Evolutionary conservation across 2,113 vertebrate species (phyloP).

Genomic region (Nannospalax galili): DNA sequence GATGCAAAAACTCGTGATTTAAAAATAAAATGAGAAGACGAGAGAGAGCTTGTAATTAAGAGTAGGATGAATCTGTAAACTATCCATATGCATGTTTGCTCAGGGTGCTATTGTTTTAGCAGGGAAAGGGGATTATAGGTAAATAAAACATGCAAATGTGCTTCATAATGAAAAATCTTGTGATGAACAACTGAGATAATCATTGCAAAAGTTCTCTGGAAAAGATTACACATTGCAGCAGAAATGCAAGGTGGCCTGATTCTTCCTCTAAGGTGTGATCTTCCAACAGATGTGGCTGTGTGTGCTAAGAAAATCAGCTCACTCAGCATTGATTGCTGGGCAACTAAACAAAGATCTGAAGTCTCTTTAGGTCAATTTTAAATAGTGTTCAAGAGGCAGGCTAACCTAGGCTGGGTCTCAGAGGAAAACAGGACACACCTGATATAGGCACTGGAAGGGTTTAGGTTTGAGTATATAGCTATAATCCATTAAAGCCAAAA

Average conservation of each 20-base stretch:
- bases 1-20: slow-evolving; percentile 25
- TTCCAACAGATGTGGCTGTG: not conserved
- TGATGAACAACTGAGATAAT: slow-evolving; percentile 63
- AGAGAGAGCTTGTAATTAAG: slow-evolving; percentile 38
- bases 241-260: not conserved
- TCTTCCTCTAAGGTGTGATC: not conserved
- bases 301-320: not conserved
- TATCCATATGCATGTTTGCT: slow-evolving; percentile 10
- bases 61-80: slow-evolving; percentile 11
- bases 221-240: not conserved
- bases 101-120: slow-evolving; percentile 46
- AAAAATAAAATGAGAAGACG: slow-evolving; percentile 64
- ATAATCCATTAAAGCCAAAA: not conserved
- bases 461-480: not conserved
- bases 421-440: not conserved
- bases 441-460: not conserved
- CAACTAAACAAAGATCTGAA: not conserved
- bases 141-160: slow-evolving; percentile 71
- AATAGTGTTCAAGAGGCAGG: not conserved
- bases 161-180: slow-evolving; percentile 68
- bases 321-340: not conserved
- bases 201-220: slow-evolving; percentile 19
- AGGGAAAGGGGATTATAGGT: slow-evolving; percentile 43
- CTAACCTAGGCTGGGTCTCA: not conserved
- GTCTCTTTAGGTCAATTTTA: not conserved